A percentile compares a stretch with the other conserved stretches of the same genome.
phyloP scores from a whole-genome alignment of 2,113 vertebrate genomes.

The Galbula dea region DNA sequence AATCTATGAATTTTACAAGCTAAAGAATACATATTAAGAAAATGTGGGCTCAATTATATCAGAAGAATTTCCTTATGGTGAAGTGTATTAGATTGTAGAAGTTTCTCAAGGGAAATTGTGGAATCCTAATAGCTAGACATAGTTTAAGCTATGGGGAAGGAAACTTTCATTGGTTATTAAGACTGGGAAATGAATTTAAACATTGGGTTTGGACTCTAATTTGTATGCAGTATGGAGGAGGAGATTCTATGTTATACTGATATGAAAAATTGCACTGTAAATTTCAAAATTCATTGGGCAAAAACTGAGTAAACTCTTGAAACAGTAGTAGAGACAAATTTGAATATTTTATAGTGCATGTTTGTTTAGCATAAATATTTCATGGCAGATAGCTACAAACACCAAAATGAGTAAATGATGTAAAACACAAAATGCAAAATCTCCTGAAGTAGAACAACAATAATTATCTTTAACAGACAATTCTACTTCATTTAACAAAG shows the following conservation, averaged over 20 bases:
- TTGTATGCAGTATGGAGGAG: background rate
- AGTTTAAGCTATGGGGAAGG: background rate
- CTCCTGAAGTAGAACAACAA: background rate
- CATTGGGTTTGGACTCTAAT: background rate
- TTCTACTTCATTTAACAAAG: background rate
- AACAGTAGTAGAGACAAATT: background rate
- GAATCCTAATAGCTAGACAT: background rate
- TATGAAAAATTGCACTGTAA: background rate
- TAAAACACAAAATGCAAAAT: background rate
- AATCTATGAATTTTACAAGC: background rate
- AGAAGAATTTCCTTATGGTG: background rate
- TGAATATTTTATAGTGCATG: background rate
- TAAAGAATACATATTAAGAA: background rate
- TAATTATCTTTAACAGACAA: background rate
- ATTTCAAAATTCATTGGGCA: background rate
- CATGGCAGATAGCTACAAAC: background rate
- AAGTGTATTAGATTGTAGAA: background rate
- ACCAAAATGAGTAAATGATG: background rate
- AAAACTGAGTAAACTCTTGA: background rate
- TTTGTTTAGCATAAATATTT: background rate
- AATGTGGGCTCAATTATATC: constrained; percentile 10
- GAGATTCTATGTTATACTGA: background rate
- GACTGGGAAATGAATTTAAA: background rate
- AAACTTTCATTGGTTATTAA: background rate
- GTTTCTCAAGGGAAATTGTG: background rate